Percentiles rank a stretch among this genome's conserved stretches.
Evolutionary conservation across 1,140 invertebrate species (phyloP).

Genomic region (Cecropterus lyciades): DNA sequence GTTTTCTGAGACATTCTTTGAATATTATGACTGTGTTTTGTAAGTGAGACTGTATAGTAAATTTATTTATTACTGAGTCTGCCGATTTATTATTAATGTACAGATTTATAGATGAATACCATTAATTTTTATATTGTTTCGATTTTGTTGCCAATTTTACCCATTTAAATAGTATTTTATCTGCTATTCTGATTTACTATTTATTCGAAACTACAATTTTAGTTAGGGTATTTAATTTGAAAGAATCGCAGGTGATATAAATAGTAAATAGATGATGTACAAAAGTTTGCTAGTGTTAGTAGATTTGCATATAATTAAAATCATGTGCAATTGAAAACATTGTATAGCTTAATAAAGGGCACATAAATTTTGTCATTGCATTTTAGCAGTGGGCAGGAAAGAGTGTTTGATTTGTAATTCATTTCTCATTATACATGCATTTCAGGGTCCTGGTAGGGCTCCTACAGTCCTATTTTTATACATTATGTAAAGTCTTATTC

Average conservation of each 20-base stretch:
- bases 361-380: constrained; percentile 77
- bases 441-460: constrained; percentile 72
- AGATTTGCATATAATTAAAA: constrained; percentile 77
- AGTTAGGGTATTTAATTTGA: constrained; percentile 62
- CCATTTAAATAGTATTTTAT: constrained; percentile 61
- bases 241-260: constrained; percentile 69
- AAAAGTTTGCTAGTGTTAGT: constrained; percentile 73
- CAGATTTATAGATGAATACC: constrained; percentile 73
- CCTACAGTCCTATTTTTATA: constrained; percentile 84
- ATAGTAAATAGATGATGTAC: constrained; percentile 71
- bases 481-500: constrained; percentile 81
- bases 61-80: constrained; percentile 81
- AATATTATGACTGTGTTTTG: constrained; percentile 67
- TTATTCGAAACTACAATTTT: constrained; percentile 64
- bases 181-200: constrained; percentile 65
- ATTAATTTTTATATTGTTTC: constrained; percentile 75
- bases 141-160: constrained; percentile 73
- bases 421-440: constrained; percentile 80
- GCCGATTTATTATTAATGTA: constrained; percentile 77
- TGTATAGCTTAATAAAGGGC: constrained; percentile 66
- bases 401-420: constrained; percentile 73
- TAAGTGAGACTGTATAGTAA: constrained; percentile 82
- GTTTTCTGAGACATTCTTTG: constrained; percentile 54
- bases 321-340: constrained; percentile 77
- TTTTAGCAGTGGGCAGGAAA: constrained; percentile 77